These are phyloP conservation scores for Drosophila kikkawai DNA, from an alignment of 1,140 invertebrate species.

Conservation along the genomic window DNA sequence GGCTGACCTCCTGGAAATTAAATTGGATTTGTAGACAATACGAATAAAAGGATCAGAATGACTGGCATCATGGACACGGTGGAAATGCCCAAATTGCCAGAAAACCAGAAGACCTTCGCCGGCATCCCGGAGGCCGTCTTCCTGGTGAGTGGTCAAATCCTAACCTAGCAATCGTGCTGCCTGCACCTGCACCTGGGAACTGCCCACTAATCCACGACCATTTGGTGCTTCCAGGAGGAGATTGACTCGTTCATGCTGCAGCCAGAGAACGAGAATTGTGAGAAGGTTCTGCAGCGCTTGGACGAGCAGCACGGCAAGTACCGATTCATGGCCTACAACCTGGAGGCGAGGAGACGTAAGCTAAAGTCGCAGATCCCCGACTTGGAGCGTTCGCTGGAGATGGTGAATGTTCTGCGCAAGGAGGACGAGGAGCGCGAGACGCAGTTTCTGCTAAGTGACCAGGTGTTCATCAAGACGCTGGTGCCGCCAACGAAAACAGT, in stretches of 20 bases:
- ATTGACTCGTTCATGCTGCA: constrained; percentile 96
- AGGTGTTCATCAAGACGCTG: constrained; percentile 96
- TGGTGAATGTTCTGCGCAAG: constrained; percentile 94
- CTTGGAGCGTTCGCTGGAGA: constrained; percentile 95
- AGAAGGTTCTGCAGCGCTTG: constrained; percentile 92
- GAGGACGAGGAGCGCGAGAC: constrained; percentile 94
- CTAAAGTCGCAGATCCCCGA: constrained; percentile 97
- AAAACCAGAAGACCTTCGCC: constrained; percentile 90
- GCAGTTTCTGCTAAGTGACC: constrained; percentile 97
- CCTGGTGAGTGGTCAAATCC: constrained; percentile 87
- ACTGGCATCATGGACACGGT: constrained; percentile 81
- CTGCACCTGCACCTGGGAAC: constrained; percentile 43
- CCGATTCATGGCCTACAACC: constrained; percentile 98
- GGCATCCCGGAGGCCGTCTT: constrained; percentile 93
- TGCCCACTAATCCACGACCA: constrained; percentile 69
- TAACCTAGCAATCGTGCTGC: constrained; percentile 59
- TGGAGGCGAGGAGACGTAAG: constrained; percentile 92
- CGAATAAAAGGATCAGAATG: constrained; percentile 60
- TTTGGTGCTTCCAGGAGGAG: constrained; percentile 91
- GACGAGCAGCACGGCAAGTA: constrained; percentile 98
- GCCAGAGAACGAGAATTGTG: constrained; percentile 92
- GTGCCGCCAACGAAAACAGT: constrained; percentile 97
- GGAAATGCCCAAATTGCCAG: constrained; percentile 85
- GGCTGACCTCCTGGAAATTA: constrained; percentile 71
- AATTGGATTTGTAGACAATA: constrained; percentile 54